Conservation (phyloP, 2,113 vertebrate genomes). For the Aegotheles bennettii region DNA sequence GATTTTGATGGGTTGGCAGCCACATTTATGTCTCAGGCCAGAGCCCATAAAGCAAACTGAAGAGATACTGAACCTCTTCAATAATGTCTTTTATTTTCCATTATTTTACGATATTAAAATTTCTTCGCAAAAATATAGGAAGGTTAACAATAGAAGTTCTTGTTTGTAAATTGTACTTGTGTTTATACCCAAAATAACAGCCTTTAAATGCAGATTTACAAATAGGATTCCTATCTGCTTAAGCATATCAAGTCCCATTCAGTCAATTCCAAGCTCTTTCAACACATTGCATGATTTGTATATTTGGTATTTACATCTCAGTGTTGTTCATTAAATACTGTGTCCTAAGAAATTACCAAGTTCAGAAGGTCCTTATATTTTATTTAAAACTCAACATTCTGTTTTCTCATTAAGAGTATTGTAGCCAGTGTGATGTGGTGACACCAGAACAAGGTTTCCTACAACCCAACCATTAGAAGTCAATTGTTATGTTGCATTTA, state of each 20-base stretch:
- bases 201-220: background rate
- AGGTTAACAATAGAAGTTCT: background rate
- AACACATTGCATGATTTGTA: fast-evolving
- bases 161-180: background rate
- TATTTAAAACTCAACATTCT: background rate
- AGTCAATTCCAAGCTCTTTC: background rate
- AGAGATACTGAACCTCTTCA: constrained; percentile 11
- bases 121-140: background rate
- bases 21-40: background rate
- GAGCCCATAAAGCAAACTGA: background rate
- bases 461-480: background rate
- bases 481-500: background rate
- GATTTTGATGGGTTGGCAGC: background rate
- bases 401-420: background rate
- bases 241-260: background rate
- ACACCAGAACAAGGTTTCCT: background rate
- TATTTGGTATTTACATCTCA: background rate
- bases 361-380: background rate
- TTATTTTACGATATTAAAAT: background rate
- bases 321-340: background rate
- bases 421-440: background rate
- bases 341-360: background rate
- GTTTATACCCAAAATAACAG: background rate
- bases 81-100: constrained; percentile 8
- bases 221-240: background rate